A percentile compares a stretch with the other conserved stretches of the same genome.
Evolutionary conservation across 2,797 vertebrate genomes (phyloP).

Genomic region (Enteromius viviparus): DNA sequence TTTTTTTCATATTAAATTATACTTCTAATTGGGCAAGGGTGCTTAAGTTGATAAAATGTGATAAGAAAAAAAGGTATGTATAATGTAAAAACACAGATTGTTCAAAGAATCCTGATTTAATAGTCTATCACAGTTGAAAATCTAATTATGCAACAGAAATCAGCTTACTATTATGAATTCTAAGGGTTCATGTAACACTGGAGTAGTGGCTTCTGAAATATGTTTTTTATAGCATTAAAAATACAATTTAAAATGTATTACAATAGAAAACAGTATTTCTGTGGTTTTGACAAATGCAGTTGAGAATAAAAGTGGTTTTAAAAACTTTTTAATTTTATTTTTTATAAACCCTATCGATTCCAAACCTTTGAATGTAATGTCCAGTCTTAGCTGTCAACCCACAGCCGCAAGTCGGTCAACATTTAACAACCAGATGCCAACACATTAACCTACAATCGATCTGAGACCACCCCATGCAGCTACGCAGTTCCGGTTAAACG

Average conservation of each 20-base stretch:
- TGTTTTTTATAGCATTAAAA: neutral
- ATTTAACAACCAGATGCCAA: conserved; percentile 17
- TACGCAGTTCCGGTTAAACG: conserved; percentile 74
- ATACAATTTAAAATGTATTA: neutral
- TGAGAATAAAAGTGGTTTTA: neutral
- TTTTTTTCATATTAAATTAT: neutral
- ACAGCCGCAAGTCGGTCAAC: neutral
- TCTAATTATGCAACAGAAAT: neutral
- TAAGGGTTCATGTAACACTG: neutral
- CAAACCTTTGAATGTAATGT: neutral
- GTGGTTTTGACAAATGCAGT: neutral
- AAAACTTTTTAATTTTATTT: neutral
- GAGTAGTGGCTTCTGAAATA: neutral
- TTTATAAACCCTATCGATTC: no score
- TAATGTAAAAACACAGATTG: neutral
- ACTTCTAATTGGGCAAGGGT: neutral
- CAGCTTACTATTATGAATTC: neutral
- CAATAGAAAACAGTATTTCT: neutral
- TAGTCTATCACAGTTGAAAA: neutral
- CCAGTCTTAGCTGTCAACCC: neutral
- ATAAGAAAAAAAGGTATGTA: neutral
- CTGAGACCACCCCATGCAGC: conserved; percentile 37
- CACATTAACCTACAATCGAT: conserved; percentile 15
- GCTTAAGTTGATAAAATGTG: neutral
- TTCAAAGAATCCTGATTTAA: neutral